Base-by-base conservation (phyloP, 2,797 vertebrate species). In the Phoxinus dragarum region DNA sequence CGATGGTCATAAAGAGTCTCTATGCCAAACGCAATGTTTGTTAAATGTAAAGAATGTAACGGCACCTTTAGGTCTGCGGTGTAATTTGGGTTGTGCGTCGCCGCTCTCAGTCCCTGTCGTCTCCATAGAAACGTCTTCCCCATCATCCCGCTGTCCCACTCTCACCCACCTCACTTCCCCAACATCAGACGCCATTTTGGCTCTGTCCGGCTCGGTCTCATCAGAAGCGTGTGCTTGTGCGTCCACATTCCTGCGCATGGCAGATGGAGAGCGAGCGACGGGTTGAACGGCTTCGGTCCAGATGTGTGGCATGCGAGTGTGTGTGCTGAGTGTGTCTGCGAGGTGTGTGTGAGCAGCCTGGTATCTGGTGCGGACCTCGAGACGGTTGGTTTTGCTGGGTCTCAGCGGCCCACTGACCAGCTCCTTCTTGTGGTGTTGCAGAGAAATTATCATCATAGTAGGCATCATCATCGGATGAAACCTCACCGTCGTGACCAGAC, bases 41-140 rank as follows among this genome's bases (percentile, higher is more conserved):
- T 54, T 14, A 27, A 49, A 12, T 8, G 4, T 9, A 14, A 64
- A 16, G 2, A 11, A 2, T 7, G 19, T 3, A 36, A 49, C 36
- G 3, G n/a, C 52, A 86, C 89, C 86, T 88, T 82, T 84, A 1
- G 54, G 67, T 84, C 49, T 67, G 31, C 80, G 38, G 17, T 56
- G 49, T 2, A 74, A 47, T 72, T 81, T 64, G 5, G n/a, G 69
- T 27, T 67, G 67, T 67, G 19, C 54, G 0, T 19, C 3, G 1
- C 7, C 19, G 2, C 27, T 34, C n/a, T 74, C 73, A 4, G 17
- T 38, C 10, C 17, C 17, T 3, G 67, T 10, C 59, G 6, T 75
- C 23, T 81, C 71, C 38, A 56, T n/a, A 21, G 81, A 72, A 23
- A 84, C 16, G 0, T 31, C 31, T 56, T 78, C 44, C n/a, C 17